Evolutionary conservation across 2,888 invertebrate genomes (phyloP), one percentile per base, ranked within the genome.

Genomic region (Allophyes oxyacanthae): DNA sequence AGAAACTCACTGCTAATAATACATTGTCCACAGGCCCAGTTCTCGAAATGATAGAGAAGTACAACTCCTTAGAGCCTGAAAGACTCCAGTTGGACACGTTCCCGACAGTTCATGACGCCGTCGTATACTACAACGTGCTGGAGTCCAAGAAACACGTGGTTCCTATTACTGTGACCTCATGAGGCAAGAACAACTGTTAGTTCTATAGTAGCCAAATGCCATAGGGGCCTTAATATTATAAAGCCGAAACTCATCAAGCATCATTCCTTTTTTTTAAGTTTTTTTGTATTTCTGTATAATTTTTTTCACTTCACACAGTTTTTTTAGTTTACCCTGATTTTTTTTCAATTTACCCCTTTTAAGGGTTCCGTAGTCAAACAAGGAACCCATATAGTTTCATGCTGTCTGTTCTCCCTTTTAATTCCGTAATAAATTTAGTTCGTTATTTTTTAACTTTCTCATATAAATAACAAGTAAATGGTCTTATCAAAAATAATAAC

Each of bases 31-130:
- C 85, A 96, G 96, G 95, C 62, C 95, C 96, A 13, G 95, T 96
- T 0, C 94, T 95, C 76, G 96, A 96, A 81, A 96, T 94, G 87
- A 95, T 96, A 73, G 94, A 94, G 43, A 94, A 90, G 64, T 96
- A 95, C 89, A 95, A 95, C 82, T 84, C 89, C 0, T 81, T 94
- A 40, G 94, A 95, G 64, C 68, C 89, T 0, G 95, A 95, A 44
- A 86, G 92, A 30, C 89, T 94, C 10, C 91, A 94, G 28, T 88
- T 96, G 70, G 93, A 94, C 50, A 95, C 95, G 11, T 96, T 96
- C 81, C 96, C 96, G 0, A 96, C 96, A 0, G 95, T 96, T 0
- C 96, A 96, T 80, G 96, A 97, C 82, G 96, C 96, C 0, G 96
- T 96, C 3, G 88, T 95, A 0, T 94, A 84, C 71, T 89, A 87